A percentile compares a stretch with the other conserved stretches of the same genome.
phyloP scores from a whole-genome alignment of 2,113 vertebrate genomes.

The Tupaia chinensis region DNA sequence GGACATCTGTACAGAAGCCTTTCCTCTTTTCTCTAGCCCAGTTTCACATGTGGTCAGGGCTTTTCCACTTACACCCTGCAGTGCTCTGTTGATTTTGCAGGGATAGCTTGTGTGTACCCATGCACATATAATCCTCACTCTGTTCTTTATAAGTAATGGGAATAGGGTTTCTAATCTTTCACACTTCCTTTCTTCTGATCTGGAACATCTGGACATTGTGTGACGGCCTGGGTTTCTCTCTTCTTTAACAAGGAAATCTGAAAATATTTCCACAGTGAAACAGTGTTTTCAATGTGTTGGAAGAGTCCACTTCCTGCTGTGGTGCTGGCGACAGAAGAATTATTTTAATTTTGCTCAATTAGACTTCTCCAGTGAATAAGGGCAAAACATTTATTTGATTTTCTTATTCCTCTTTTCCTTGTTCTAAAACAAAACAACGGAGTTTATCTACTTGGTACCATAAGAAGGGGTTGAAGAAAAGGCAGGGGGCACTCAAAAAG shows the following conservation, averaged over 20 bases:
- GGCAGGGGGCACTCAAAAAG: not conserved
- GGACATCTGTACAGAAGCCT: not conserved
- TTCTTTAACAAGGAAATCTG: constrained; percentile 35
- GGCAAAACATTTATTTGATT: constrained; percentile 42
- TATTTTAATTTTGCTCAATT: constrained; percentile 66
- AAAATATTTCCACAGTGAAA: constrained; percentile 61
- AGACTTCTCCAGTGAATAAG: constrained; percentile 28
- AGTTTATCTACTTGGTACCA: not conserved
- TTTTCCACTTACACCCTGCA: not conserved
- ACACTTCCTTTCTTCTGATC: not conserved
- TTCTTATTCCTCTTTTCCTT: constrained; percentile 50
- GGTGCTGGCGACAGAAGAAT: constrained; percentile 35
- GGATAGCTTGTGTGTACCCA: not conserved
- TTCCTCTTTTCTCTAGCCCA: not conserved
- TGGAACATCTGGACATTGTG: not conserved
- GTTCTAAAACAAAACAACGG: not conserved
- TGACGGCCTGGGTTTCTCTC: not conserved
- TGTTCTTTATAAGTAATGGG: not conserved
- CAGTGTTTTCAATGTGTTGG: not conserved
- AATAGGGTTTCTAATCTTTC: not conserved
- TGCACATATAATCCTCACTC: not conserved
- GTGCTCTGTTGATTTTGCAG: not conserved
- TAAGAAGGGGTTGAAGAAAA: not conserved
- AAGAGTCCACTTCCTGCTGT: constrained; percentile 10
- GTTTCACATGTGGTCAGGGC: not conserved